Percentiles rank a stretch among this genome's conserved stretches.
Evolutionary conservation across 2,113 vertebrate genomes (phyloP).

Genomic region (Colaptes auratus): DNA sequence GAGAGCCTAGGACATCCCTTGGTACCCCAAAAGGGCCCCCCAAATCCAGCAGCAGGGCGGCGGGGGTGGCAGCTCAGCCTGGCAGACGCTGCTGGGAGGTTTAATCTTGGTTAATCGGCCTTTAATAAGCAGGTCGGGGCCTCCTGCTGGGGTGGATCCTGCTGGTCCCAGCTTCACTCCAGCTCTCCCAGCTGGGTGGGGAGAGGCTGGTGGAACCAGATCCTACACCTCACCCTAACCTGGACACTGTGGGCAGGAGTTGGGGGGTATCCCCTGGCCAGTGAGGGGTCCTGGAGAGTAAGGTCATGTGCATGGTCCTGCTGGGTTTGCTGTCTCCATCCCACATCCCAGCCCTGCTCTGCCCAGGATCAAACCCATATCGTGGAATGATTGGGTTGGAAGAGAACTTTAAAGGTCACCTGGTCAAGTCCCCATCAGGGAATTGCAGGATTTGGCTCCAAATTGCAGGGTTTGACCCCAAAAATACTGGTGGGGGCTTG

Average conservation of each 20-base stretch:
- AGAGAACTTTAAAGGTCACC: no score
- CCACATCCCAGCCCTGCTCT: neutral
- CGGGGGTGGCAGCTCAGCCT: neutral
- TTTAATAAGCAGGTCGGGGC: conserved; percentile 16
- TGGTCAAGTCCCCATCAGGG: no score
- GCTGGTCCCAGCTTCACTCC: neutral
- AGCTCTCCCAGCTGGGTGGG: neutral
- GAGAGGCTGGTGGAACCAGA: neutral
- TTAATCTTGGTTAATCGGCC: conserved; percentile 31
- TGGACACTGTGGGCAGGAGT: fast-evolving
- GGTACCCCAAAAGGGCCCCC: neutral
- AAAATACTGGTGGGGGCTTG: neutral
- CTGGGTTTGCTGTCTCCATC: neutral
- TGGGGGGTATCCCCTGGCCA: fast-evolving
- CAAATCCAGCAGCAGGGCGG: fast-evolving
- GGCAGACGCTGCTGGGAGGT: neutral
- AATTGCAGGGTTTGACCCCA: neutral
- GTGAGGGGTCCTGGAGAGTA: fast-evolving
- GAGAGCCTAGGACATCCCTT: neutral
- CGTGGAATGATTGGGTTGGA: no score
- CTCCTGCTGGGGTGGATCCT: neutral
- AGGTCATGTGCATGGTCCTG: neutral
- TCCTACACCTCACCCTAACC: neutral
- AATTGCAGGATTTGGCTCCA: neutral
- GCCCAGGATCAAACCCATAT: no score